These are phyloP conservation scores for Erebia aethiops DNA, from an alignment of 2,888 invertebrate species.

Conservation along the genomic window DNA sequence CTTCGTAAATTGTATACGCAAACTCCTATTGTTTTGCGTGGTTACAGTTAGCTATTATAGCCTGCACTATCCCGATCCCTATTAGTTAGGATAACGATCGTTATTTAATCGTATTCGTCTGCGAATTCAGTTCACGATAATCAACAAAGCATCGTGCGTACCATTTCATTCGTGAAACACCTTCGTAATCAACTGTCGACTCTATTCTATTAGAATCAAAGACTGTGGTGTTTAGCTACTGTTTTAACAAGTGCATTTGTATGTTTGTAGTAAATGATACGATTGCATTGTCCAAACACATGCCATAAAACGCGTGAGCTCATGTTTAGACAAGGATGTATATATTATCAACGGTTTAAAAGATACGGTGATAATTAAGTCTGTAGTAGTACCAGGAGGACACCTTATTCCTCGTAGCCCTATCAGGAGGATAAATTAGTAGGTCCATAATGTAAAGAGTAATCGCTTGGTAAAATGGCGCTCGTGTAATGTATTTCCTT, in stretches of 20 bases:
- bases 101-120: slow-evolving; percentile 36
- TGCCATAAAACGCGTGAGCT: not conserved
- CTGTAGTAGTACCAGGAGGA: too few relatives aligned
- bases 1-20: too few relatives aligned
- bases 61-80: slow-evolving; percentile 11
- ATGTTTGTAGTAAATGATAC: not conserved
- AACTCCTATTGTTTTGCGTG: too few relatives aligned
- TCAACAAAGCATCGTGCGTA: slow-evolving; percentile 14
- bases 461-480: too few relatives aligned
- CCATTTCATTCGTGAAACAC: slow-evolving; percentile 15
- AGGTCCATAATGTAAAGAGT: too few relatives aligned
- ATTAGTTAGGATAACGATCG: slow-evolving; percentile 36
- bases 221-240: not conserved
- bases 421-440: too few relatives aligned
- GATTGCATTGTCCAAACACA: slow-evolving; percentile 3
- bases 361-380: not conserved
- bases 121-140: slow-evolving; percentile 28
- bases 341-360: too few relatives aligned
- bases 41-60: not conserved
- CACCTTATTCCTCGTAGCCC: too few relatives aligned
- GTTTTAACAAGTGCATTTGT: not conserved
- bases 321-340: not conserved
- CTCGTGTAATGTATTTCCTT: too few relatives aligned
- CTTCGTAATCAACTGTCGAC: not conserved
- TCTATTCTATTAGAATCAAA: not conserved